Conservation (phyloP, 2,888 invertebrate species). For the Encarsia formosa region DNA sequence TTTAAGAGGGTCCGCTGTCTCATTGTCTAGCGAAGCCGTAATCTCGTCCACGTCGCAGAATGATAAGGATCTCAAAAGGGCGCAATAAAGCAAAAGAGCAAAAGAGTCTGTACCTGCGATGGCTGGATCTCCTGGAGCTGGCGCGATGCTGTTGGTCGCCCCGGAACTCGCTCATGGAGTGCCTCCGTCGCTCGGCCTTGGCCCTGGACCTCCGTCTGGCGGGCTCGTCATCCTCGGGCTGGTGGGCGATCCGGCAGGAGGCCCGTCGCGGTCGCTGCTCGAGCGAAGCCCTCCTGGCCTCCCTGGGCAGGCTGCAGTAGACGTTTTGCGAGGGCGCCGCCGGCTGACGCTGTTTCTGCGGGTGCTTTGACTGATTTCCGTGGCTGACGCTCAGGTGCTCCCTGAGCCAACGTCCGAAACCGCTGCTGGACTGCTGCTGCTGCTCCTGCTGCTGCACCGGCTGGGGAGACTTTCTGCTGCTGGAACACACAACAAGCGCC, state of each 20-base stretch:
- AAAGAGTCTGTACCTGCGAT: constrained; percentile 2
- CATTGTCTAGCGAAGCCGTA: too few relatives aligned
- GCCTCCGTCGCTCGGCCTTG: constrained; percentile 45
- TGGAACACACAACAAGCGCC: too few relatives aligned
- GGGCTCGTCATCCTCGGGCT: constrained; percentile 33
- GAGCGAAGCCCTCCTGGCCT: constrained; percentile 23
- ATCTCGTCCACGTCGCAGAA: too few relatives aligned
- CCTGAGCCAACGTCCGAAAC: constrained; percentile 48
- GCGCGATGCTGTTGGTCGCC: constrained; percentile 30
- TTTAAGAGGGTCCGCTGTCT: too few relatives aligned
- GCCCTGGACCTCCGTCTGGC: constrained; percentile 41
- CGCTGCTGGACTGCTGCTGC: too few relatives aligned
- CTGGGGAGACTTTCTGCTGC: constrained; percentile 12
- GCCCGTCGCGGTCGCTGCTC: constrained; percentile 14
- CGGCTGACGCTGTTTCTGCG: constrained; percentile 15
- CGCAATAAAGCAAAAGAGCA: not conserved
- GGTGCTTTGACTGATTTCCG: constrained; percentile 8
- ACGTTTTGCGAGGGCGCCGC: constrained; percentile 41
- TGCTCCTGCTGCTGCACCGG: constrained; percentile 23
- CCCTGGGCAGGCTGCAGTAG: constrained; percentile 47
- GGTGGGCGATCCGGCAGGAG: constrained; percentile 9
- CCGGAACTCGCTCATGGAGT: constrained; percentile 45
- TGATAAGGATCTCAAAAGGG: too few relatives aligned
- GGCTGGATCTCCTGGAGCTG: constrained; percentile 8
- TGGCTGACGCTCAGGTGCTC: constrained; percentile 39